phyloP scores from a whole-genome alignment of 2,113 vertebrate species.

The Leptocoma aspasia region DNA sequence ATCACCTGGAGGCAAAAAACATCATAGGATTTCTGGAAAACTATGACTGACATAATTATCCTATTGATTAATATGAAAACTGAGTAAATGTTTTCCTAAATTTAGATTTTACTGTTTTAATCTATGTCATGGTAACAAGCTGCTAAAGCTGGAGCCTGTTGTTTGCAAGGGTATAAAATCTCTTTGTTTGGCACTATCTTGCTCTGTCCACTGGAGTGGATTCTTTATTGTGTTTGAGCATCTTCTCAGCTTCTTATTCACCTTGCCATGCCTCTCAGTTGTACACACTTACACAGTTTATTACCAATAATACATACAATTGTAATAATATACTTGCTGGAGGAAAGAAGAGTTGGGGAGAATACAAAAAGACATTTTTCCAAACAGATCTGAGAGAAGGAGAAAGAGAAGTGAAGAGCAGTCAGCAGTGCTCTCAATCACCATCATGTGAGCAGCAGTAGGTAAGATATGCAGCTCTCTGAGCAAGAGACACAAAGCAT shows the following conservation, averaged over 20 bases:
- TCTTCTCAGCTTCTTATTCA: not conserved
- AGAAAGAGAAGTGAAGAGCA: not conserved
- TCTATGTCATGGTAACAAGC: not conserved
- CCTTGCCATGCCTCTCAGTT: not conserved
- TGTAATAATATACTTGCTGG: not conserved
- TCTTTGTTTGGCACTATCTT: not conserved
- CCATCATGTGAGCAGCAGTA: not conserved
- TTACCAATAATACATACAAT: not conserved
- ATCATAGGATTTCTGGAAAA: not conserved
- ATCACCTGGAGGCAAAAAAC: not conserved
- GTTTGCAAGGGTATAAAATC: not conserved
- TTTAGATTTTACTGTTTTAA: not conserved
- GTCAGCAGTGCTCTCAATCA: not conserved
- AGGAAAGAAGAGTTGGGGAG: not conserved
- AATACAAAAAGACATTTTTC: not conserved
- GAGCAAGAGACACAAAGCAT: not conserved
- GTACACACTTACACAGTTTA: accelerated
- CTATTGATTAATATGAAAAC: not conserved
- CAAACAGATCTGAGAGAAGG: not conserved
- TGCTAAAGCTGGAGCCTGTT: not conserved
- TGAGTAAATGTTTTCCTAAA: not conserved
- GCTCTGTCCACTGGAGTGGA: not conserved
- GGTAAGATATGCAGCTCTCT: not conserved
- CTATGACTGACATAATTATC: not conserved
- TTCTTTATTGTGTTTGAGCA: not conserved